These are phyloP conservation scores for Eurytoma adleriae DNA, from an alignment of 2,888 invertebrate genomes.

Conservation along the genomic window DNA sequence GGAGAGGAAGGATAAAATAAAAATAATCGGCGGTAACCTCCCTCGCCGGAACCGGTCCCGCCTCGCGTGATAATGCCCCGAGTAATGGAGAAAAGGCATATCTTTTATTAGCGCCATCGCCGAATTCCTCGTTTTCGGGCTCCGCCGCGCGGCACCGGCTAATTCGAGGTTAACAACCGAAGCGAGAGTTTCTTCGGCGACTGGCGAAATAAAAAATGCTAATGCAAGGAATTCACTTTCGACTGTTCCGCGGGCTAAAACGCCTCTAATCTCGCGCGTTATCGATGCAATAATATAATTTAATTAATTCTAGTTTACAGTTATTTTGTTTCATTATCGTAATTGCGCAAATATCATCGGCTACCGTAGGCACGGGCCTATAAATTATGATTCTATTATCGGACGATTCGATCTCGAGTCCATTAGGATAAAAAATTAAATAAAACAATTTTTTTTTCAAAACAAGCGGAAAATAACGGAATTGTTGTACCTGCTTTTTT, in stretches of 20 bases:
- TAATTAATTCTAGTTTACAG: too few species aligned
- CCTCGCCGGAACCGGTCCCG: slow-evolving; percentile 49
- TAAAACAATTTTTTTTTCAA: neutral
- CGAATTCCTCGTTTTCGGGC: slow-evolving; percentile 57
- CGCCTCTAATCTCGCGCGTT: neutral
- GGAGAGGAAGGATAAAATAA: too few species aligned
- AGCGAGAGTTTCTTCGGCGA: neutral
- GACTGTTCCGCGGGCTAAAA: neutral
- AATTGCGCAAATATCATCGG: too few species aligned
- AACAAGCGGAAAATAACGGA: slow-evolving; percentile 4
- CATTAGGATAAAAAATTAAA: neutral
- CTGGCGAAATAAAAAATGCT: neutral
- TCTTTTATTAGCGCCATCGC: slow-evolving; percentile 58
- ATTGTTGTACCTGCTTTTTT: neutral
- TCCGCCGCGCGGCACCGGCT: slow-evolving; percentile 40
- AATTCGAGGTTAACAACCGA: slow-evolving; percentile 65
- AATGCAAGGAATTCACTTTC: neutral
- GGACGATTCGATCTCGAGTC: too few species aligned
- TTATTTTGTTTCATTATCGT: too few species aligned
- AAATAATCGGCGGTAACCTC: slow-evolving; percentile 37
- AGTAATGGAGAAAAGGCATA: slow-evolving; percentile 53
- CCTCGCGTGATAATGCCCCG: slow-evolving; percentile 36
- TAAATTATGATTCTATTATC: too few species aligned
- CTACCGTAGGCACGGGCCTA: too few species aligned
- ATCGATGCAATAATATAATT: too few species aligned